These are phyloP conservation scores for Listronotus oregonensis DNA, from an alignment of 1,140 invertebrate species.

Conservation along the genomic window DNA sequence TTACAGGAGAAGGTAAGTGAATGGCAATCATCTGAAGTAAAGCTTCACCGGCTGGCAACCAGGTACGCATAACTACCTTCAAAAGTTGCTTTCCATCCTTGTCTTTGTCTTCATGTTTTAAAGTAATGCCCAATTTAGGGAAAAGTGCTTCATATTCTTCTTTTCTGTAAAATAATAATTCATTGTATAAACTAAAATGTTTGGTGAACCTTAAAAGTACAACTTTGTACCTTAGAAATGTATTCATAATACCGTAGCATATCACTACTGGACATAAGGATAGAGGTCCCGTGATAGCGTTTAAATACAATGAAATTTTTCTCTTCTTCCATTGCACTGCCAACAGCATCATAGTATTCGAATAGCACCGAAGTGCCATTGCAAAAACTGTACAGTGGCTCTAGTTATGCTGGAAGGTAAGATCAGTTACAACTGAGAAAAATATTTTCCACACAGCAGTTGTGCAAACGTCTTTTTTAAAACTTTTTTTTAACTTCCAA, in stretches of 20 bases:
- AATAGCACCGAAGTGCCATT: slow-evolving; percentile 15
- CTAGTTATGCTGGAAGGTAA: slow-evolving; percentile 39
- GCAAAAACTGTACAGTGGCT: slow-evolving; percentile 35
- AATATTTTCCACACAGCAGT: too few species aligned
- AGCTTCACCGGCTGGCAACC: slow-evolving; percentile 99
- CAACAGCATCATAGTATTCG: slow-evolving; percentile 31
- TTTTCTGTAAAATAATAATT: slow-evolving; percentile 66
- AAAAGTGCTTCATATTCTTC: slow-evolving; percentile 88
- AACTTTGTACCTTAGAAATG: neutral
- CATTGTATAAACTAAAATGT: too few species aligned
- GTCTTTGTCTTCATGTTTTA: slow-evolving; percentile 94
- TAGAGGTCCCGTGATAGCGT: slow-evolving; percentile 43
- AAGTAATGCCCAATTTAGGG: slow-evolving; percentile 88
- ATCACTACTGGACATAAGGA: slow-evolving; percentile 39
- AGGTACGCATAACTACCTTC: slow-evolving; percentile 97
- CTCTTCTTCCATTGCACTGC: slow-evolving; percentile 44
- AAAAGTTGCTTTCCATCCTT: slow-evolving; percentile 91
- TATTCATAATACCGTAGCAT: slow-evolving; percentile 35
- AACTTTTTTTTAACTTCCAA: too few species aligned
- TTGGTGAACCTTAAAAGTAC: too few species aligned
- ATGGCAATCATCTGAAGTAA: slow-evolving; percentile 99
- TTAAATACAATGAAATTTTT: slow-evolving; percentile 25
- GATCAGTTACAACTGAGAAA: too few species aligned
- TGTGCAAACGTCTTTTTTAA: too few species aligned
- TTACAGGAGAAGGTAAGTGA: slow-evolving; percentile 97